phyloP scores from a whole-genome alignment of 2,113 vertebrate species.

The Cinclus mexicanus region DNA sequence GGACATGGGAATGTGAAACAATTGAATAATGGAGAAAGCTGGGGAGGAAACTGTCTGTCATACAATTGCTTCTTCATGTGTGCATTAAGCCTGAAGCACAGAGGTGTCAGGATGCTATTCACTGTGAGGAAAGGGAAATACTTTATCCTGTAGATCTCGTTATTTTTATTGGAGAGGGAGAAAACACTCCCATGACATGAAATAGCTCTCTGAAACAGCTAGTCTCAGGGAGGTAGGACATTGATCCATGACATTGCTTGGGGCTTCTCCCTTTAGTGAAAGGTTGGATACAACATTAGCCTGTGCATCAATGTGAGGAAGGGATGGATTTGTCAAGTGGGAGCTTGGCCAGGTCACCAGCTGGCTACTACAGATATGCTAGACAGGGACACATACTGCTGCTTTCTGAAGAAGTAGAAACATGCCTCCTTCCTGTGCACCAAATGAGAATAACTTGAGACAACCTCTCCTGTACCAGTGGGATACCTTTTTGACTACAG shows the following conservation, averaged over 20 bases:
- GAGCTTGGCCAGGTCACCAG: background rate
- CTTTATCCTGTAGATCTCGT: background rate
- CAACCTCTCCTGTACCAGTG: background rate
- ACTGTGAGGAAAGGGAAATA: conserved; percentile 27
- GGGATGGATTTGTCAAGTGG: background rate
- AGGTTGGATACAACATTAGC: background rate
- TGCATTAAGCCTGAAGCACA: background rate
- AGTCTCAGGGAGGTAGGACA: background rate
- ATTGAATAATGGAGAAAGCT: background rate
- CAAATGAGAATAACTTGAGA: background rate
- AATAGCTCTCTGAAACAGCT: background rate
- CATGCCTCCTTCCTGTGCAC: background rate
- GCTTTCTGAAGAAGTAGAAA: background rate
- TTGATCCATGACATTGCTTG: background rate
- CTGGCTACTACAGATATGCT: background rate
- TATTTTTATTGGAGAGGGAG: background rate
- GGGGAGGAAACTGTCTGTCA: background rate
- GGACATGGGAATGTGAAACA: background rate
- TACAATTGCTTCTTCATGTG: conserved; percentile 13
- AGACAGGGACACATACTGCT: background rate
- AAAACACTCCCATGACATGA: background rate
- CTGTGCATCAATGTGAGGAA: background rate
- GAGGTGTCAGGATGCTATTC: conserved; percentile 19
- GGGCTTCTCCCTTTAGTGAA: background rate
- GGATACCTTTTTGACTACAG: background rate